Evolutionary conservation across 2,797 vertebrate genomes (phyloP).

Genomic region (Lophotriccus pileatus): DNA sequence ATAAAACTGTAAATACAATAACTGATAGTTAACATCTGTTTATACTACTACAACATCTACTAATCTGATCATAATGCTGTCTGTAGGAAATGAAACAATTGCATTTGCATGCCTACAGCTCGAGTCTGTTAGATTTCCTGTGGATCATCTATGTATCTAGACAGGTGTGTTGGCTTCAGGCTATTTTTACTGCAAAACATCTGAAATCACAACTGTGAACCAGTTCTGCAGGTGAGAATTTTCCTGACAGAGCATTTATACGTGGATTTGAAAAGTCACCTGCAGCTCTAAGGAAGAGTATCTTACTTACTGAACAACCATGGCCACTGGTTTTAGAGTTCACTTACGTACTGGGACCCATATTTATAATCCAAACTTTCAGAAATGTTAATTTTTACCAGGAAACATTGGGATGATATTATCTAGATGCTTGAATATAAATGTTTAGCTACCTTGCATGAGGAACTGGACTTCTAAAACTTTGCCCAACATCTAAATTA

Average conservation of each 20-base stretch:
- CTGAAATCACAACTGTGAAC: conserved; percentile 48
- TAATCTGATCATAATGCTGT: not conserved
- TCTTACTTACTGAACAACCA: not conserved
- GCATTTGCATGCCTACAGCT: conserved; percentile 11
- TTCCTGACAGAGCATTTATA: not conserved
- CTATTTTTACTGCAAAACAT: conserved; percentile 32
- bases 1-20: not conserved
- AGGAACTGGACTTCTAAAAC: not conserved
- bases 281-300: not conserved
- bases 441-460: not conserved
- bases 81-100: not conserved
- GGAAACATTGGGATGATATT: not conserved
- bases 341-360: not conserved
- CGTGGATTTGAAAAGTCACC: not conserved
- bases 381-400: not conserved
- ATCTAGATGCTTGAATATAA: not conserved
- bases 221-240: conserved; percentile 1
- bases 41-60: not conserved
- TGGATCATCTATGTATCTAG: not conserved
- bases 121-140: not conserved
- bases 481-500: not conserved
- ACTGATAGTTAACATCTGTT: not conserved
- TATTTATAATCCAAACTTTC: not conserved
- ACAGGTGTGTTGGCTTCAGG: conserved; percentile 45
- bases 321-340: not conserved